These are phyloP conservation scores for Sinocyclocheilus rhinocerous DNA, from an alignment of 2,113 vertebrate genomes.

Conservation along the genomic window DNA sequence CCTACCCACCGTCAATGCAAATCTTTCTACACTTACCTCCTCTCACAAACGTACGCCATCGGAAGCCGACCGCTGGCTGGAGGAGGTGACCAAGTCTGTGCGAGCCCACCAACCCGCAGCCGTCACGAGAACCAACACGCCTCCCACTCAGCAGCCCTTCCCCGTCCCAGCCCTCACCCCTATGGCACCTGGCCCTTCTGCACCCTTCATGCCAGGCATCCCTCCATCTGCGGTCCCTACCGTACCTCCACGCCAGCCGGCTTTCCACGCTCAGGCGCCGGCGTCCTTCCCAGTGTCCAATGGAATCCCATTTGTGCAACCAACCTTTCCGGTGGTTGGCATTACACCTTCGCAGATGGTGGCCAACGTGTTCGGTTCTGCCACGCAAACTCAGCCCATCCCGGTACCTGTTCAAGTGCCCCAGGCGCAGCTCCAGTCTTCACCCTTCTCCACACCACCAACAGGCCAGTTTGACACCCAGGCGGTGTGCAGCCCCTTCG, in stretches of 20 bases:
- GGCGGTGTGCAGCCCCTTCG: constrained; percentile 76
- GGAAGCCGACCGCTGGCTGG: constrained; percentile 96
- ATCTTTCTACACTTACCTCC: constrained; percentile 56
- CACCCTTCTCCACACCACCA: constrained; percentile 56
- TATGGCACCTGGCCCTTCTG: constrained; percentile 65
- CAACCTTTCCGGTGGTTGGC: constrained; percentile 88
- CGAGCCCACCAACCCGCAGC: constrained; percentile 76
- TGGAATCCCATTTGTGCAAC: constrained; percentile 83
- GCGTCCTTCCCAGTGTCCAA: constrained; percentile 85
- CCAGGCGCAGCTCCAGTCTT: constrained; percentile 78
- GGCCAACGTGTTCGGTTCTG: constrained; percentile 92
- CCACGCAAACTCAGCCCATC: constrained; percentile 78
- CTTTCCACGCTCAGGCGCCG: constrained; percentile 78
- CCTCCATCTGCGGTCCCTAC: constrained; percentile 78
- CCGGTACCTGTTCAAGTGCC: constrained; percentile 76
- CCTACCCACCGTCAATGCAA: constrained; percentile 34
- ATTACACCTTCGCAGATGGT: constrained; percentile 99
- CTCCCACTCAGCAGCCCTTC: constrained; percentile 76
- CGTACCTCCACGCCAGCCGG: constrained; percentile 84
- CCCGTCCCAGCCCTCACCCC: constrained; percentile 56
- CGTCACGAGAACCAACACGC: constrained; percentile 67
- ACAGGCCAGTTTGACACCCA: constrained; percentile 56
- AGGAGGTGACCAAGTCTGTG: constrained; percentile 93
- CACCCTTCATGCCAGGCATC: constrained; percentile 79
- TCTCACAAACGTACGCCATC: constrained; percentile 91